Evolutionary conservation across 2,888 invertebrate genomes (phyloP).

Genomic region (Halocaridina rubra): DNA sequence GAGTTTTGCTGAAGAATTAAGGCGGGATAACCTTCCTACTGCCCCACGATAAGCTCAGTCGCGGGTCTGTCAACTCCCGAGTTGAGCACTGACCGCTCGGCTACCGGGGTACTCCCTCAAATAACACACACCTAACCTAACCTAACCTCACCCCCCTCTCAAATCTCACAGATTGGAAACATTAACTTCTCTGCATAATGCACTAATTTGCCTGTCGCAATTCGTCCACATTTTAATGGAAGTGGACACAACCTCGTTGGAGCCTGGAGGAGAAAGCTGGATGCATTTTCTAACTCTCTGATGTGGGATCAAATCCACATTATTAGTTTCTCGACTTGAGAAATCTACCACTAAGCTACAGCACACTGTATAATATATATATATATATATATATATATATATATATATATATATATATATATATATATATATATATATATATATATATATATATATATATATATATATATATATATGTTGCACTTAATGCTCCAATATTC

Average conservation of each 20-base stretch:
- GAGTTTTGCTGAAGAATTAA: too few relatives aligned
- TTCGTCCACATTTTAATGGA: slow-evolving; percentile 1
- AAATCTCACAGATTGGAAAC: not conserved
- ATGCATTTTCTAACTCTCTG: too few relatives aligned
- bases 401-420: not conserved
- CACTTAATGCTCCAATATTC: too few relatives aligned
- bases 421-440: not conserved
- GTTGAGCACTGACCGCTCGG: too few relatives aligned
- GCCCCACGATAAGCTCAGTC: not conserved
- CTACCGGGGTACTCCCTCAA: too few relatives aligned
- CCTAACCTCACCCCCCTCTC: not conserved
- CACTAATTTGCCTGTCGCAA: too few relatives aligned
- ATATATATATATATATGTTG: not conserved
- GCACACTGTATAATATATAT: not conserved
- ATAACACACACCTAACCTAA: not conserved
- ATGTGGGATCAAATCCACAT: not conserved
- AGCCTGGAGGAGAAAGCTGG: too few relatives aligned
- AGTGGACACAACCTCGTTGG: not conserved
- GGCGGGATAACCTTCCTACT: not conserved
- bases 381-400: slow-evolving; percentile 6
- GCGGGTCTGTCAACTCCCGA: too few relatives aligned
- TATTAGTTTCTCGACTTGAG: not conserved
- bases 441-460: not conserved
- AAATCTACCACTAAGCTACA: not conserved
- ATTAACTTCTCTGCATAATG: not conserved